Base-by-base conservation (phyloP, 2,888 invertebrate genomes). In the Pristionchus mayeri region DNA sequence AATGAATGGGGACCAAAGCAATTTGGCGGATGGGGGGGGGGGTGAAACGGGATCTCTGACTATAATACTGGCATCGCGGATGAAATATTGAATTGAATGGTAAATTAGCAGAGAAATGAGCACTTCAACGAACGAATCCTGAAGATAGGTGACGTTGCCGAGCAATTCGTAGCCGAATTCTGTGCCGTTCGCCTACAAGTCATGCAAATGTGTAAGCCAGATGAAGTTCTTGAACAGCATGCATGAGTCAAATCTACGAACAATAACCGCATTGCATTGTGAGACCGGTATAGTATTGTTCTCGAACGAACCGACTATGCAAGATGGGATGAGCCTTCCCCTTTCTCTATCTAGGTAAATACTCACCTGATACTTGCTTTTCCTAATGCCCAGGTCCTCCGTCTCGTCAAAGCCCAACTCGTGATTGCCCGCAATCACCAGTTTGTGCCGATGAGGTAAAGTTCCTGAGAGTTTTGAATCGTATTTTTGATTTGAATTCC, bases 341-440 rank as follows among this genome's bases (percentile, higher is more conserved):
- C 44, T 44, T 44, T 13, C 44, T 44, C 13, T 13, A 44, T 13
- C 6, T 44, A 44, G 44, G 44, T 9, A 54, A 54, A 54, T 18
- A 21, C 34, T 48, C 37, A 84, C 79, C 63, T 48, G 81, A 82
- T 76, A 76, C n/a, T 85, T 81, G 18, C 44, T 52, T 30, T 63
- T 80, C 63, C 90, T 37, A 4, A 87, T 67, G 11, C 44, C 78
- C 27, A 87, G 84, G 63, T 89, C 86, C 82, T 92, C 91, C 18
- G 76, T 84, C 48, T 94, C 93, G 93, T 96, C 96, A 92, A 96
- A 96, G 90, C 96, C 96, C 57, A 96, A 93, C 92, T 96, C 96
- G 93, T 96, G 96, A 94, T 96, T 96, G 44, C 96, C 96, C 84
- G 96, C 96, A 89, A 96, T 96, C 0, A 96, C 96, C 86, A 96